phyloP scores from a whole-genome alignment of 2,113 vertebrate genomes.

The Podocnemis expansa region DNA sequence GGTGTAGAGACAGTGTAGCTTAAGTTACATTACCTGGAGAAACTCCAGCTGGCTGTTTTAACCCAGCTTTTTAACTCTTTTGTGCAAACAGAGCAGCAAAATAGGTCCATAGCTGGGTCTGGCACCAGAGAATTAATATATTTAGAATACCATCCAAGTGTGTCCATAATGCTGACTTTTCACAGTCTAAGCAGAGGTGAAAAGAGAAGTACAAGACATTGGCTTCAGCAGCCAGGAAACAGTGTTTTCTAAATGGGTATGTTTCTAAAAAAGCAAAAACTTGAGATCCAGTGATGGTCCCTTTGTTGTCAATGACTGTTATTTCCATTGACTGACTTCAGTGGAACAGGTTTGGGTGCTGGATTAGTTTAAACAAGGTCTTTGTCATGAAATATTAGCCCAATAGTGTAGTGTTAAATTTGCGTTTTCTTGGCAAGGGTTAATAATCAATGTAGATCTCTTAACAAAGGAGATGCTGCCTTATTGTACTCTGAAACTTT shows the following conservation, averaged over 20 bases:
- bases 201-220: not conserved
- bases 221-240: slow-evolving; percentile 52
- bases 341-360: not conserved
- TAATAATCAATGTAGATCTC: slow-evolving; percentile 83
- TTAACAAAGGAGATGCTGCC: slow-evolving; percentile 87
- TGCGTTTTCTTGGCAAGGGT: slow-evolving; percentile 78
- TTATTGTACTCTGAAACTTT: slow-evolving; percentile 93
- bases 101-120: not conserved
- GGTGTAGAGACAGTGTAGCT: not conserved
- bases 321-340: slow-evolving; percentile 10
- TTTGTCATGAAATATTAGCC: slow-evolving; percentile 12
- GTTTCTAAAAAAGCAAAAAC: not conserved
- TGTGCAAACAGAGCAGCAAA: not conserved
- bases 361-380: not conserved
- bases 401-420: slow-evolving; percentile 47
- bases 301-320: not conserved
- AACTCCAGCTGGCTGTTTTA: not conserved
- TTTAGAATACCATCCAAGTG: not conserved
- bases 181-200: not conserved
- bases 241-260: slow-evolving; percentile 25
- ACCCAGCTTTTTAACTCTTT: not conserved
- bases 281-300: not conserved
- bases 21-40: not conserved
- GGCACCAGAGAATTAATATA: not conserved
- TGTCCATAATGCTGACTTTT: not conserved